phyloP scores from a whole-genome alignment of 2,888 invertebrate genomes.

The Sesia bembeciformis region DNA sequence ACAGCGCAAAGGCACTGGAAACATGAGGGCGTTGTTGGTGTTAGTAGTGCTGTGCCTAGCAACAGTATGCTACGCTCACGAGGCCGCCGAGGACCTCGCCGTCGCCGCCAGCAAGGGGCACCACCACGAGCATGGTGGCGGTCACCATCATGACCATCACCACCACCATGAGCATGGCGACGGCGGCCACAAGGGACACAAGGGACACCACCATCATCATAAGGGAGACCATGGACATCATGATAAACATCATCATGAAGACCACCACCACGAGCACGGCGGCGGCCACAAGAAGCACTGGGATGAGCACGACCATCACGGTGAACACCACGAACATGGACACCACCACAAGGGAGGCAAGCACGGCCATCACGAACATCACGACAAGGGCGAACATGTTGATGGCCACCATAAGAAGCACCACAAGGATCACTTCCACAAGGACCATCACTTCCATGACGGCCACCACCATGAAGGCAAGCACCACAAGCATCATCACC shows the following conservation, averaged over 20 bases:
- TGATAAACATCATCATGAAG: constrained; percentile 83
- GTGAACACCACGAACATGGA: constrained; percentile 83
- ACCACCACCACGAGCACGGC: constrained; percentile 82
- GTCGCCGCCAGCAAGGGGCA: constrained; percentile 67
- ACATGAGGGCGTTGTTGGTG: constrained; percentile 50
- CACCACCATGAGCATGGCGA: constrained; percentile 82
- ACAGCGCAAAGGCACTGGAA: constrained; percentile 4
- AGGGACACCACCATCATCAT: constrained; percentile 83
- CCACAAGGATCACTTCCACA: constrained; percentile 90
- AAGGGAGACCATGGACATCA: constrained; percentile 84
- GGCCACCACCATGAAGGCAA: constrained; percentile 88
- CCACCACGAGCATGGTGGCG: constrained; percentile 76
- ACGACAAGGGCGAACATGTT: constrained; percentile 87
- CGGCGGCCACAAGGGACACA: constrained; percentile 84
- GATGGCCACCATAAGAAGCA: constrained; percentile 89
- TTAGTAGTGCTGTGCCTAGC: constrained; percentile 48
- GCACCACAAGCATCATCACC: constrained; percentile 85
- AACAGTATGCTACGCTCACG: constrained; percentile 41
- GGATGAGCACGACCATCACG: constrained; percentile 83
- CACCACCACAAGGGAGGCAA: constrained; percentile 86
- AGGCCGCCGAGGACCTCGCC: constrained; percentile 47
- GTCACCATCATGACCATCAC: constrained; percentile 77
- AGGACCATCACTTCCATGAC: constrained; percentile 91
- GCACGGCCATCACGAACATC: constrained; percentile 87
- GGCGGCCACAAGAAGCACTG: constrained; percentile 87